Base-by-base conservation (phyloP, 2,888 invertebrate genomes). In the Chalcosyrphus nemorum region DNA sequence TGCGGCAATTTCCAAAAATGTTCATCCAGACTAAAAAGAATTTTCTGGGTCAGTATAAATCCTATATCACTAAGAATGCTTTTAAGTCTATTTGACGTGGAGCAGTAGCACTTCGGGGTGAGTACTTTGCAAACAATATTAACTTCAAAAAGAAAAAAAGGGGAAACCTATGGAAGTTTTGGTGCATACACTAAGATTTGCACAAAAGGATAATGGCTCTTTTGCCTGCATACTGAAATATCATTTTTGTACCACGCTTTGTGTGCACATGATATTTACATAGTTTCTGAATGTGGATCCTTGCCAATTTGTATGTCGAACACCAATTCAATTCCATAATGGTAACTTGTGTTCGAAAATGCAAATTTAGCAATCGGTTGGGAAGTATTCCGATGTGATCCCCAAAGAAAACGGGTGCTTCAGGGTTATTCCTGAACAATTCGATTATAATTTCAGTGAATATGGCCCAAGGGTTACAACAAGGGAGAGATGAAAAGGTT, bases 271-370 rank as follows among this genome's bases (percentile, higher is more conserved):
- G 52, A 76, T 61, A 70, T 81, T 81, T 81, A 56, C 75, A 52
- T 47, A 76, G 54, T 76, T 70, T 70, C 63, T 68, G 75, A 59
- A 63, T 70, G 56, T 63, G 81, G 68, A 76, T 75, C 41, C 57
- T 45, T 81, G 75, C 68, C 68, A 70, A 70, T 38, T 63, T 76
- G 68, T 63, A 57, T 76, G 63, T 76, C 27, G 61, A 81, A 81
- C 54, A 56, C 63, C 75, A 81, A 76, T 81, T 76, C 63, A 80
- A 74, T 74, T 68, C 66, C 81, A 76, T 75, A 81, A 76, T 81
- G 61, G 68, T 76, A 76, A 61, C 54, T 56, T 70, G 68, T 76
- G 68, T 76, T 81, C 56, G 66, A 76, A 81, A 76, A 81, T 76
- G 81, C 76, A 63, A 76, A 63, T 81, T 75, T 68, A 57, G 68